Evolutionary conservation across 2,888 invertebrate genomes (phyloP).

Genomic region (Endotricha flammealis): DNA sequence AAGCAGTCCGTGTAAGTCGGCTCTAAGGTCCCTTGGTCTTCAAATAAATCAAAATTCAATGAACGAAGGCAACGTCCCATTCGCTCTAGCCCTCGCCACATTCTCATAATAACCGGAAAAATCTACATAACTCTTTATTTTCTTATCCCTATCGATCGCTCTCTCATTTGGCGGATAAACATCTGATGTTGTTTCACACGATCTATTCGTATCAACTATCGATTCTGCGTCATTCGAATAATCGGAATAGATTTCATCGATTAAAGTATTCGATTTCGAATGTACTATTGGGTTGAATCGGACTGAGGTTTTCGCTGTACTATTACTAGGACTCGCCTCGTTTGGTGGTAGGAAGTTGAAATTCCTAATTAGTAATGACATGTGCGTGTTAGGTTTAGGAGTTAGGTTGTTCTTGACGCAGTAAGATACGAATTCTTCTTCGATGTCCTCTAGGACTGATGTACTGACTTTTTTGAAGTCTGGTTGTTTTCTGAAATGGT

Average conservation of each 20-base stretch:
- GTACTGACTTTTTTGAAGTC: constrained; percentile 90
- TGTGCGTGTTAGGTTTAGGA: constrained; percentile 85
- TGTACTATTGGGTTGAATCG: constrained; percentile 81
- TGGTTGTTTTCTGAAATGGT: constrained; percentile 88
- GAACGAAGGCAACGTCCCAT: constrained; percentile 82
- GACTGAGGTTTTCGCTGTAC: constrained; percentile 73
- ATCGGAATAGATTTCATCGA: constrained; percentile 65
- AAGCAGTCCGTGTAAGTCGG: no score
- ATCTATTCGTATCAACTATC: constrained; percentile 57
- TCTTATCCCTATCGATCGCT: constrained; percentile 80
- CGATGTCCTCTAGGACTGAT: constrained; percentile 89
- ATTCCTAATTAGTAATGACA: constrained; percentile 90
- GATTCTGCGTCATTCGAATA: constrained; percentile 53
- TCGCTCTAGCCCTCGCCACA: constrained; percentile 81
- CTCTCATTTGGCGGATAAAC: constrained; percentile 56
- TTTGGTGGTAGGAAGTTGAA: constrained; percentile 88
- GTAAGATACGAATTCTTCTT: constrained; percentile 88
- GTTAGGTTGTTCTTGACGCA: constrained; percentile 79
- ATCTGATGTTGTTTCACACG: constrained; percentile 62
- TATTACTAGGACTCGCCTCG: constrained; percentile 21
- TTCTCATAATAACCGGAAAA: constrained; percentile 88
- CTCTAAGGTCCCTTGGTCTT: no score
- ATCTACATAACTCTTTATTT: constrained; percentile 89
- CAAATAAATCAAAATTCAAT: constrained; percentile 63
- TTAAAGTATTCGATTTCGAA: constrained; percentile 62